Evolutionary conservation across 2,888 invertebrate species (phyloP).

Genomic region (Dynastes tityus): DNA sequence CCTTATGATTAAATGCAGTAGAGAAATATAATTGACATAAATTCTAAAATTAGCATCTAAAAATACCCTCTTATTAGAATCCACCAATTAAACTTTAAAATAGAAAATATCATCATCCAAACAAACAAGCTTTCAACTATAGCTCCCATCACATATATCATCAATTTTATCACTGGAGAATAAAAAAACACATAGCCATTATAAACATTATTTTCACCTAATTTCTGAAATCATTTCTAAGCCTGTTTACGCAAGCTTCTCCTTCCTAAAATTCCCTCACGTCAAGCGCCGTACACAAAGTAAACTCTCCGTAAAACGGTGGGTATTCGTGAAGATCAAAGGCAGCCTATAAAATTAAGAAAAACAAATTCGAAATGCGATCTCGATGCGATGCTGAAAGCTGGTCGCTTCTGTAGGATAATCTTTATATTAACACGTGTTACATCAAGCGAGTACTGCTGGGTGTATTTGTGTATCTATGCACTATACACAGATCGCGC

Average conservation of each 20-base stretch:
- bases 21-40: too few relatives aligned
- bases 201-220: slow-evolving; percentile 2
- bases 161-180: too few relatives aligned
- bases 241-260: not conserved
- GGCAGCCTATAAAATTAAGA: slow-evolving; percentile 23
- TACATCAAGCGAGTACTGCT: not conserved
- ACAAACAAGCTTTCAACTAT: too few relatives aligned
- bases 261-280: not conserved
- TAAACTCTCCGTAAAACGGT: not conserved
- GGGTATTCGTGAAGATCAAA: not conserved
- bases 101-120: too few relatives aligned
- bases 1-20: too few relatives aligned
- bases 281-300: not conserved
- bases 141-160: too few relatives aligned
- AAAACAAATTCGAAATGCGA: slow-evolving; percentile 12
- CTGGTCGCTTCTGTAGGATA: not conserved
- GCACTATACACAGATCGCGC: too few relatives aligned
- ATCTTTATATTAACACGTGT: slow-evolving; percentile 25
- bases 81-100: too few relatives aligned
- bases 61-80: too few relatives aligned
- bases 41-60: too few relatives aligned
- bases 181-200: not conserved
- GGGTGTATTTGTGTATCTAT: too few relatives aligned
- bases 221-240: not conserved
- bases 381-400: slow-evolving; percentile 7